Evolutionary conservation across 2,113 vertebrate species (phyloP), one percentile per base, ranked within the genome.

Genomic region (Gadus chalcogrammus): DNA sequence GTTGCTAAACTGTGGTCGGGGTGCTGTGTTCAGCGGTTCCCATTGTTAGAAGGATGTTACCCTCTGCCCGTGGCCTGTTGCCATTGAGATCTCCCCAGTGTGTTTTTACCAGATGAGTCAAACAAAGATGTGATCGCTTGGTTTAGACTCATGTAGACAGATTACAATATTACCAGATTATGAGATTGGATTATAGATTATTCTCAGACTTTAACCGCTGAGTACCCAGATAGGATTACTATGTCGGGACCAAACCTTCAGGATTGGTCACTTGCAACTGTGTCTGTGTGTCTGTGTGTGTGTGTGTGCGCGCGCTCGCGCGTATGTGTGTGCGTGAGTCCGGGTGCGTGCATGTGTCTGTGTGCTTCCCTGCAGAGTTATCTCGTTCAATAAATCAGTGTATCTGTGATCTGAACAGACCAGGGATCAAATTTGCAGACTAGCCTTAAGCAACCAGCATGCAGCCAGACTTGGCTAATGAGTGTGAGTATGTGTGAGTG

Each of bases 321-420:
- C 24, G 24, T 18, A 24, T 16, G 61, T 56, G 56, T 15, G 15
- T 61, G 42, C n/a, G 17, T 24, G 5, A 35, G 13, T 7, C 11
- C 52, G 62, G 61, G n/a, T 67, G 31, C 59, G 69, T 71, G 69
- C 42, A 22, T 67, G 69, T 48, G 76, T 61, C 31, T 70, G 68
- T 9, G 3, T 59, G 7, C 12, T 31, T 63, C 80, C 76, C 62
- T 24, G n/a, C 18, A 65, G 77, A 48, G 16, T 15, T 35, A 48
- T 24, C 56, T 61, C 59, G 53, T 71, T 79, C 72, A 78, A 72
- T 71, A 22, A 73, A 79, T 79, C 82, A 79, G 66, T 70, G 64
- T 78, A 71, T 74, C 61, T 70, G 65, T 78, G 74, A 80, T 82
- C 71, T 28, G 60, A 9, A 61, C 20, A 56, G 11, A 48, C 42